phyloP scores from a whole-genome alignment of 2,888 invertebrate species.

The Boloria selene region DNA sequence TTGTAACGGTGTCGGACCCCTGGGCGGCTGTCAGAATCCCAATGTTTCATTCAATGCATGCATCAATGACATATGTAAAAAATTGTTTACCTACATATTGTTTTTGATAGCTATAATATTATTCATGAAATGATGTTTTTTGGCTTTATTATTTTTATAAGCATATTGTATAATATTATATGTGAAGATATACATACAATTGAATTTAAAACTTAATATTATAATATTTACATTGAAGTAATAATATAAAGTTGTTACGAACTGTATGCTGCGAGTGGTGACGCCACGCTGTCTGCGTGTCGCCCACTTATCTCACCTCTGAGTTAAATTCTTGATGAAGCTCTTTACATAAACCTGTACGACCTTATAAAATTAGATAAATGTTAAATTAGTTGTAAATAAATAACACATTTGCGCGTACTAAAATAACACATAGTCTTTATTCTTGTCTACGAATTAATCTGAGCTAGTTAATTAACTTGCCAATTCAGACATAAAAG shows the following conservation, averaged over 20 bases:
- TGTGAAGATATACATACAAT: too few species aligned
- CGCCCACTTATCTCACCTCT: conserved; percentile 47
- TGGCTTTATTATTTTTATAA: not conserved
- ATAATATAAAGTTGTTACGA: conserved; percentile 36
- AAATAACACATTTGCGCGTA: too few species aligned
- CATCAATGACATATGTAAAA: conserved; percentile 52
- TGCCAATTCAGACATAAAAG: not conserved
- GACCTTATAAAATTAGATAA: conserved; percentile 17
- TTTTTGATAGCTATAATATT: not conserved
- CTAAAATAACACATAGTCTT: too few species aligned
- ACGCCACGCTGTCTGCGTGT: conserved; percentile 64
- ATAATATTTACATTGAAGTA: too few species aligned
- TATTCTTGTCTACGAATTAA: too few species aligned
- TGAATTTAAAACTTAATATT: too few species aligned
- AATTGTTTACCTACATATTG: conserved; percentile 29
- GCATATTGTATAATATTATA: not conserved
- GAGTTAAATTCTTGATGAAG: conserved; percentile 31
- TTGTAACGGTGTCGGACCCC: conserved; percentile 66
- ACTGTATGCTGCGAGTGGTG: conserved; percentile 43
- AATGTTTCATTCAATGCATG: conserved; percentile 54
- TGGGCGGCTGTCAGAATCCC: conserved; percentile 50
- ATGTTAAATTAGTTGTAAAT: not conserved
- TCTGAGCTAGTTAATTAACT: too few species aligned
- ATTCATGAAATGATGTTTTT: not conserved
- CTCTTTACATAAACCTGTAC: conserved; percentile 27